Evolutionary conservation across 1,140 invertebrate genomes (phyloP).

Genomic region (Macrostomum lignano): DNA sequence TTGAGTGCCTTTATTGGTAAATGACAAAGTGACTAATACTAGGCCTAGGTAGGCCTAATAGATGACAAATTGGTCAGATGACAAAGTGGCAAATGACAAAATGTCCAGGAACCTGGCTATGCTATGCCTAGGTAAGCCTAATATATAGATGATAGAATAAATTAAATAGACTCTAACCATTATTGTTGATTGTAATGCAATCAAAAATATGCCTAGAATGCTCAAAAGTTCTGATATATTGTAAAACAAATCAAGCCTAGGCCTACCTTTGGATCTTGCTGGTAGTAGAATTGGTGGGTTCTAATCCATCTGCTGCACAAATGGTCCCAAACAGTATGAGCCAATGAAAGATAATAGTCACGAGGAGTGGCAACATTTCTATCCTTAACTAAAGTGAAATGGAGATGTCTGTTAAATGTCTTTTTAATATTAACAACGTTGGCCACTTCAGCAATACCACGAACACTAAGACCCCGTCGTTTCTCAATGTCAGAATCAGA

Average conservation of each 20-base stretch:
- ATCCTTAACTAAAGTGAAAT: slow-evolving; percentile 94
- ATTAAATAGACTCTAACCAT: too few relatives aligned
- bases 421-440: slow-evolving; percentile 86
- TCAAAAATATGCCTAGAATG: neutral
- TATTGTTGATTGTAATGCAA: too few relatives aligned
- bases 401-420: slow-evolving; percentile 86
- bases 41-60: too few relatives aligned
- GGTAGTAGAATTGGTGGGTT: slow-evolving; percentile 94
- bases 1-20: too few relatives aligned
- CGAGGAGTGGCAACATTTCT: slow-evolving; percentile 79
- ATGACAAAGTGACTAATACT: too few relatives aligned
- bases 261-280: slow-evolving; percentile 81
- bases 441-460: slow-evolving; percentile 76
- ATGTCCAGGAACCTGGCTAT: too few relatives aligned
- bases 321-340: slow-evolving; percentile 86
- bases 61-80: too few relatives aligned
- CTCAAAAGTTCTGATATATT: neutral
- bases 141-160: too few relatives aligned
- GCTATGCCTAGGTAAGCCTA: too few relatives aligned
- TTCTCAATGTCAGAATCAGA: too few relatives aligned
- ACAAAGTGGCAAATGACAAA: too few relatives aligned
- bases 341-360: slow-evolving; percentile 88
- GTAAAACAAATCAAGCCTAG: neutral
- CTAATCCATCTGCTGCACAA: slow-evolving; percentile 90
- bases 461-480: slow-evolving; percentile 86